Evolutionary conservation across 2,113 vertebrate genomes (phyloP).

Genomic region (Riparia riparia): DNA sequence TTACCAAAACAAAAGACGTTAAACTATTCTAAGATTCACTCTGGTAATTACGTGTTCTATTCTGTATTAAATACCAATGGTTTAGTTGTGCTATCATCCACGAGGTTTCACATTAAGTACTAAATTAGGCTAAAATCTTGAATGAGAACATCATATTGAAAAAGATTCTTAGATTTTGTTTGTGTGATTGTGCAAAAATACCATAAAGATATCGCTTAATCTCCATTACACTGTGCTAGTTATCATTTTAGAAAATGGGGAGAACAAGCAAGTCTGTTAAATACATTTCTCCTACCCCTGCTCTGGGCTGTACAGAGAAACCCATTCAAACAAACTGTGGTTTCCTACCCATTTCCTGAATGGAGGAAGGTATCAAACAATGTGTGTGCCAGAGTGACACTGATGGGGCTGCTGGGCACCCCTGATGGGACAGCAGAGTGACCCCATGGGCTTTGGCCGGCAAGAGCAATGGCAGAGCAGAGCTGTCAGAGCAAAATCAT

Average conservation of each 20-base stretch:
- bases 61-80: not conserved
- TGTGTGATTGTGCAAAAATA: not conserved
- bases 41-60: not conserved
- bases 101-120: not conserved
- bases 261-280: not conserved
- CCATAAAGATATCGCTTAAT: not conserved
- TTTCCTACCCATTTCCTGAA: not conserved
- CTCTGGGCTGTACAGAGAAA: not conserved
- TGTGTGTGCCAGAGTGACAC: not conserved
- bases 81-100: not conserved
- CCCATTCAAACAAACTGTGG: not conserved
- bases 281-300: not conserved
- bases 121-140: slow-evolving; percentile 5
- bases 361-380: not conserved
- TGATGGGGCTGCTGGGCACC: not conserved
- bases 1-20: slow-evolving; percentile 8
- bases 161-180: not conserved
- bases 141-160: not conserved
- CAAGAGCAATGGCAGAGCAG: not conserved
- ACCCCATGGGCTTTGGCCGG: not conserved
- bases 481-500: not conserved
- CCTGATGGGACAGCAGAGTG: accelerated
- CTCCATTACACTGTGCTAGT: not conserved
- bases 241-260: not conserved
- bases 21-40: not conserved